Evolutionary conservation across 92 coral and sea anemone genomes (phyloP).

Genomic region (Porites rus): DNA sequence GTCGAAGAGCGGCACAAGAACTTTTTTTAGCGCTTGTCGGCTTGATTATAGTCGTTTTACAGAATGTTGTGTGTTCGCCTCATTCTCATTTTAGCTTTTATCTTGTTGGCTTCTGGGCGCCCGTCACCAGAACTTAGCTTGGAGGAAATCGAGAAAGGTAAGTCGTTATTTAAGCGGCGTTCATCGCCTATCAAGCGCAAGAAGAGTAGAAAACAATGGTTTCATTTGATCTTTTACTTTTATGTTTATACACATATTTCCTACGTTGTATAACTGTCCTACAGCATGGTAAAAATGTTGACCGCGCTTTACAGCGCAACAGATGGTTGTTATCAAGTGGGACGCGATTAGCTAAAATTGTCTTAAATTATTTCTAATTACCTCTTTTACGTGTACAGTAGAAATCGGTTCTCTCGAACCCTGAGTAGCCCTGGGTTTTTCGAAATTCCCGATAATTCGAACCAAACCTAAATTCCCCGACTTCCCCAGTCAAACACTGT

Average conservation of each 20-base stretch:
- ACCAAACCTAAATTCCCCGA: too few relatives aligned
- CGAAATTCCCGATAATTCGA: too few relatives aligned
- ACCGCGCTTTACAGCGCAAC: background rate
- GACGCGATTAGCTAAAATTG: background rate
- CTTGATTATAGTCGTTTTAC: background rate
- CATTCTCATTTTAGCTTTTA: background rate
- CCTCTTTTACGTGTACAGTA: too few relatives aligned
- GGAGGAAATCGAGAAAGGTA: conserved; percentile 46
- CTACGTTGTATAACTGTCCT: background rate
- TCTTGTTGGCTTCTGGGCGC: conserved; percentile 23
- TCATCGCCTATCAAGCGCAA: too few relatives aligned
- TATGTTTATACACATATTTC: background rate
- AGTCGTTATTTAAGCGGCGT: conserved; percentile 2
- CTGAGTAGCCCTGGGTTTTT: too few relatives aligned
- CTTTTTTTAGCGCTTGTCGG: background rate
- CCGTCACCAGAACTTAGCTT: conserved; percentile 48
- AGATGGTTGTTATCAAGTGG: too few relatives aligned
- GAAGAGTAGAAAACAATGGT: background rate
- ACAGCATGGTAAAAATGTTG: background rate
- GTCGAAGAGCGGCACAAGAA: background rate
- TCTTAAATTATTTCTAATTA: background rate
- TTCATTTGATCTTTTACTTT: background rate
- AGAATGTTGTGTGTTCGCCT: conserved; percentile 29
- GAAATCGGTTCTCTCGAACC: too few relatives aligned
- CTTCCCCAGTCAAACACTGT: too few relatives aligned